Evolutionary conservation across 1,140 invertebrate genomes (phyloP), one percentile per base, ranked within the genome.

Genomic region (Trachymyrmex cornetzi): DNA sequence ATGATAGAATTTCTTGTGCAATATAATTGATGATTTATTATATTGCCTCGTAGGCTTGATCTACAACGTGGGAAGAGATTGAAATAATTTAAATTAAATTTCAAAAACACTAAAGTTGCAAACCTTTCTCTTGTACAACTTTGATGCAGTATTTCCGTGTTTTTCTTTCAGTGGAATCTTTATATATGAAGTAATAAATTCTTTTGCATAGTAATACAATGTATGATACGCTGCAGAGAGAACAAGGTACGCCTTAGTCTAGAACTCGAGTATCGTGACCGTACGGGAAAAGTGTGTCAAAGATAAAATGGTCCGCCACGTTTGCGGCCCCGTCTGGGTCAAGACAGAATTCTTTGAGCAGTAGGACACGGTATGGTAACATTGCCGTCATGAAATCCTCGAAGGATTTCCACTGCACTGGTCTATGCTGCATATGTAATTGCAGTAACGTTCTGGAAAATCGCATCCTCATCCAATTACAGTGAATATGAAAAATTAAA

Each of bases 221-320:
- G 27, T 38, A 69, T 44, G 30, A 57, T 34, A 38, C n/a, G 14
- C 22, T 27, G 30, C 5, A 55, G 16, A 38, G 44, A 67, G 66
- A 38, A 77, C n/a, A 55, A 59, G 12, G 5, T 77, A 53, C n/a
- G n/a, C 16, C 7, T 34, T n/a, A 34, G n/a, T 53, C 27, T 50
- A 27, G 12, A 2, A 71, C 66, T 59, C 24, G 55, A 72, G 53
- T 44, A 24, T 14, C 50, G 27, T 57, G 79, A 55, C 44, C 77
- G 77, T 24, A 9, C 53, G 19, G 3, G 53, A 59, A 71, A 72
- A 82, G 66, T 82, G 24, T 82, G 79, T 82, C 80, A 74, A 72
- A 82, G 80, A 74, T 82, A 82, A 82, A 82, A 55, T 82, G 34
- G 50, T 30, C 19, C 55, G 34, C 24, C 11, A 67, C 63, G 48